phyloP scores from a whole-genome alignment of 2,797 vertebrate species.

The Xiphorhynchus erythropygius region DNA sequence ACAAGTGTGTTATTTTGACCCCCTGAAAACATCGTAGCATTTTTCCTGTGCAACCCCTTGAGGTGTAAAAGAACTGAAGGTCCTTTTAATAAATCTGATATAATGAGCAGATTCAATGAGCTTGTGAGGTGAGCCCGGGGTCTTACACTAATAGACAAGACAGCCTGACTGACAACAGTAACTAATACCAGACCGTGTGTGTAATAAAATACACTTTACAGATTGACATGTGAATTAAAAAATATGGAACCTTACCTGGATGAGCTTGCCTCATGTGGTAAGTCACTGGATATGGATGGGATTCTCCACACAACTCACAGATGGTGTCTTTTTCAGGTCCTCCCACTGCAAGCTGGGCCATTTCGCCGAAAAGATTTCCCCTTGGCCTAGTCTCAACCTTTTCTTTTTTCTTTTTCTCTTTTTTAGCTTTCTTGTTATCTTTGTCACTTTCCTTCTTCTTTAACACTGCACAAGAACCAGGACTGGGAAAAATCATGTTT shows the following conservation, averaged over 20 bases:
- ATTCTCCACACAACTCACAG: conserved; percentile 96
- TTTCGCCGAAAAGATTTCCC: conserved; percentile 97
- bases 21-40: neutral
- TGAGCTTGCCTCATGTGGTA: conserved; percentile 99
- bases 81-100: neutral
- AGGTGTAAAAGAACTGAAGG: neutral
- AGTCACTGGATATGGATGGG: conserved; percentile 97
- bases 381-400: conserved; percentile 92
- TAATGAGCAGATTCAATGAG: neutral
- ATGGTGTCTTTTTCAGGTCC: conserved; percentile 98
- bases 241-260: conserved; percentile 81
- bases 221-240: neutral
- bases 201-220: neutral
- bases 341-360: conserved; percentile 97
- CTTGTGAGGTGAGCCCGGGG: neutral
- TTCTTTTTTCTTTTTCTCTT: conserved; percentile 98
- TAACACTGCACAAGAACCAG: conserved; percentile 95
- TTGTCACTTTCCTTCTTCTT: conserved; percentile 98
- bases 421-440: conserved; percentile 93
- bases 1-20: neutral
- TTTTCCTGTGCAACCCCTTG: neutral
- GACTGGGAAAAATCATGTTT: conserved; percentile 99
- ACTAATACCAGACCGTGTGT: rapidly evolving
- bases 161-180: neutral
- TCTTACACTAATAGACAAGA: neutral